These are phyloP conservation scores for Pomatostomus ruficeps DNA, from an alignment of 2,113 vertebrate species.

Conservation along the genomic window DNA sequence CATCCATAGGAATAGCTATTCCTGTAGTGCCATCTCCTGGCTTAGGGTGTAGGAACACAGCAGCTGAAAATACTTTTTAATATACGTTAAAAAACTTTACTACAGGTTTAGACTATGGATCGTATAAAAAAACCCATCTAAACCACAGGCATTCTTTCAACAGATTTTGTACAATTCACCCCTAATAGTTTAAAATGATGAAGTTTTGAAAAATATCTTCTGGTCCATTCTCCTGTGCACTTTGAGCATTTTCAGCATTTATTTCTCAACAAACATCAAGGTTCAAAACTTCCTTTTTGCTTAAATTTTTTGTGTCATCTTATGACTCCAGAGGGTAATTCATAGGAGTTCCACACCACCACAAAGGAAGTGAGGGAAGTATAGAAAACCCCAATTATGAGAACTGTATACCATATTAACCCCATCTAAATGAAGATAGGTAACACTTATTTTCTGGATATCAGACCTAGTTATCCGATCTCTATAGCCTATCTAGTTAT, in stretches of 20 bases:
- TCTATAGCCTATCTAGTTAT: not conserved
- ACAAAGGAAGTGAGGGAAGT: rapidly evolving
- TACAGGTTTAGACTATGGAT: not conserved
- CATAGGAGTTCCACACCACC: not conserved
- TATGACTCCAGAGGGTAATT: not conserved
- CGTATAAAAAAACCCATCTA: not conserved
- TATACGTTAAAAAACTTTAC: not conserved
- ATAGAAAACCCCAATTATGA: not conserved
- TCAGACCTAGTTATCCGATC: not conserved
- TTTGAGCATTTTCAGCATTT: not conserved
- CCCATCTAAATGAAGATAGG: rapidly evolving
- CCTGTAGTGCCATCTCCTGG: slow-evolving; percentile 48
- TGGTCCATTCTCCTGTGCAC: rapidly evolving
- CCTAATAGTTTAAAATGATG: not conserved
- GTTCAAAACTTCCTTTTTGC: not conserved
- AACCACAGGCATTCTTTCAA: not conserved
- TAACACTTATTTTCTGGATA: not conserved
- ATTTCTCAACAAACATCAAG: not conserved
- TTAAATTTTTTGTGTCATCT: not conserved
- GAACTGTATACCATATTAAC: rapidly evolving
- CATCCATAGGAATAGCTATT: not conserved
- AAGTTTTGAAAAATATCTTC: not conserved
- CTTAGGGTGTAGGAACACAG: not conserved
- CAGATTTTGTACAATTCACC: not conserved
- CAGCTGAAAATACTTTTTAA: not conserved